Conservation (phyloP, 2,797 vertebrate species). For the Lacerta agilis region DNA sequence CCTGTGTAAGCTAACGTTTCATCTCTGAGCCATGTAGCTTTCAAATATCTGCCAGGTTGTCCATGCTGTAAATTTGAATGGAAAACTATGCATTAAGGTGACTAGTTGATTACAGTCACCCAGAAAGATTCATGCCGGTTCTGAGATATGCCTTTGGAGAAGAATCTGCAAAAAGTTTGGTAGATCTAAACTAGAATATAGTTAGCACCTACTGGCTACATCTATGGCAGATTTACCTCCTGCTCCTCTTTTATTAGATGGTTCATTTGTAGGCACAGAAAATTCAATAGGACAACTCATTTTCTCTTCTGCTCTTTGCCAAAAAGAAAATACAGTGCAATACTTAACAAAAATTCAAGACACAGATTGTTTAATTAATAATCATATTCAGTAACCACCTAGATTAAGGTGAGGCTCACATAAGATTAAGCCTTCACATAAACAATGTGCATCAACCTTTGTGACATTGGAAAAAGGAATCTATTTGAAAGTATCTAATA, state of each 20-base stretch:
- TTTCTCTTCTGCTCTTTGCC: constrained; percentile 32
- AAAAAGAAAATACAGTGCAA: constrained; percentile 53
- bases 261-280: constrained; percentile 48
- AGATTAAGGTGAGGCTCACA: constrained; percentile 51
- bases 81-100: constrained; percentile 50
- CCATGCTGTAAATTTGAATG: constrained; percentile 8
- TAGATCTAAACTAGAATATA: constrained; percentile 56
- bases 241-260: constrained; percentile 27
- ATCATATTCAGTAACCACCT: constrained; percentile 37
- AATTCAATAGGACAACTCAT: constrained; percentile 56
- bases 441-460: constrained; percentile 53
- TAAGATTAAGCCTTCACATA: constrained; percentile 52
- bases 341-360: constrained; percentile 17
- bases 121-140: constrained; percentile 48
- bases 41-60: constrained; percentile 33
- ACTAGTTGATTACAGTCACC: constrained; percentile 61
- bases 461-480: constrained; percentile 37
- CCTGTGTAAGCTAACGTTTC: constrained; percentile 38
- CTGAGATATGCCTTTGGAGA: constrained; percentile 10
- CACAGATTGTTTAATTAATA: constrained; percentile 52
- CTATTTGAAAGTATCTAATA: constrained; percentile 24
- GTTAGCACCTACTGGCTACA: constrained; percentile 59
- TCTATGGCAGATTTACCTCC: constrained; percentile 61
- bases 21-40: constrained; percentile 57
- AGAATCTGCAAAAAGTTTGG: constrained; percentile 63